These are phyloP conservation scores for Mythimna ferrago DNA, from an alignment of 2,888 invertebrate genomes.

Conservation along the genomic window DNA sequence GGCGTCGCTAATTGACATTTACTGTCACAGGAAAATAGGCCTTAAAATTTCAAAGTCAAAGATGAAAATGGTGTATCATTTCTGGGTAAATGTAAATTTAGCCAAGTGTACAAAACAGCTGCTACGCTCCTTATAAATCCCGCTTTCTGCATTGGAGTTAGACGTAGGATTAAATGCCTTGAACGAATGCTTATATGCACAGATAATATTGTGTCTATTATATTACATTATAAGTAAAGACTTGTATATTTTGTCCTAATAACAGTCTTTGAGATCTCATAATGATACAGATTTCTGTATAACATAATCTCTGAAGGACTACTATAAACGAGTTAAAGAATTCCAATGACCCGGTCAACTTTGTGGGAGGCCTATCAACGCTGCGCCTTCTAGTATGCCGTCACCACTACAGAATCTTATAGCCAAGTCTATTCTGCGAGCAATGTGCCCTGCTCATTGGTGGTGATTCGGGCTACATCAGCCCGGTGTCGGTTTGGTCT, in stretches of 20 bases:
- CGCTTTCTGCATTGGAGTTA: constrained; percentile 65
- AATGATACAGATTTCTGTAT: no score
- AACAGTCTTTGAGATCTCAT: no score
- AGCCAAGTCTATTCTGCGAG: no score
- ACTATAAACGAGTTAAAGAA: no score
- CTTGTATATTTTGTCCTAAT: not conserved
- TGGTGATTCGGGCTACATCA: no score
- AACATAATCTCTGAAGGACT: no score
- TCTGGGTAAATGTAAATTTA: constrained; percentile 53
- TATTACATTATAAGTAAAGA: constrained; percentile 19
- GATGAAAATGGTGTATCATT: constrained; percentile 23
- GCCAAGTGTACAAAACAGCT: constrained; percentile 67
- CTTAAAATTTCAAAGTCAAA: constrained; percentile 11
- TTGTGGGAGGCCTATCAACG: no score
- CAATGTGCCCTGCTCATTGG: no score
- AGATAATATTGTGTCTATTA: constrained; percentile 32
- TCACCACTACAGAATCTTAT: no score
- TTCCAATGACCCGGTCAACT: no score
- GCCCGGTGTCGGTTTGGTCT: no score
- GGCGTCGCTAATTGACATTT: constrained; percentile 54
- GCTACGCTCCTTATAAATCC: constrained; percentile 64
- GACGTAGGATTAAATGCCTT: constrained; percentile 62
- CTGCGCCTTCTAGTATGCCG: no score
- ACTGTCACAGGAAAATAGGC: constrained; percentile 27
- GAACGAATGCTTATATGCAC: constrained; percentile 46